A percentile compares a stretch with the other conserved stretches of the same genome.
Conservation (phyloP, 2,113 vertebrate species). For the Equus przewalskii region DNA sequence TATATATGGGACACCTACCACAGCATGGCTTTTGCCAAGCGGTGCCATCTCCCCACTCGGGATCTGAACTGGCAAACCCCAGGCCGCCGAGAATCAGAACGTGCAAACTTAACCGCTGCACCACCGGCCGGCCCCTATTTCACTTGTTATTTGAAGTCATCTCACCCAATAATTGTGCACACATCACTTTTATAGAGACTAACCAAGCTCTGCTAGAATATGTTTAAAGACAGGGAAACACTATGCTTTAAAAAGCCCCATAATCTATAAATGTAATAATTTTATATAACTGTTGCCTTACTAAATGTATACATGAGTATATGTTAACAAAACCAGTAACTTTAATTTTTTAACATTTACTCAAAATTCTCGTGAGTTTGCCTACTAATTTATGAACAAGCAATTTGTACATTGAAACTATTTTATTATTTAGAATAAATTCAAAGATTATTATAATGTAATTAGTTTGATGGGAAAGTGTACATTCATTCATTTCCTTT, state of each 20-base stretch:
- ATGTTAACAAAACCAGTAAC: neutral
- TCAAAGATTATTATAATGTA: neutral
- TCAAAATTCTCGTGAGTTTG: neutral
- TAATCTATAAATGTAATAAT: neutral
- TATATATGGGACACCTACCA: too few relatives aligned
- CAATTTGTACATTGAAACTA: neutral
- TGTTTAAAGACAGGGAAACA: neutral
- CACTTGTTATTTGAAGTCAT: neutral
- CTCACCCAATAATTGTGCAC: neutral
- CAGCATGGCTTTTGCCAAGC: too few relatives aligned
- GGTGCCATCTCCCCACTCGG: too few relatives aligned
- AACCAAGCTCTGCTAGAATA: neutral
- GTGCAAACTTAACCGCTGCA: too few relatives aligned
- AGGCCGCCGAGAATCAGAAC: too few relatives aligned
- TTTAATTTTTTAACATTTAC: neutral
- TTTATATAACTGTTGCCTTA: neutral
- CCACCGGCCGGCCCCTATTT: neutral
- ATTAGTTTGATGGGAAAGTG: neutral
- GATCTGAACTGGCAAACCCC: too few relatives aligned
- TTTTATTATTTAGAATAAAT: neutral
- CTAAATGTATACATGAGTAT: neutral
- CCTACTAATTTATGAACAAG: neutral
- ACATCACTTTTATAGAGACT: neutral
- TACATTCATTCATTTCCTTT: neutral
- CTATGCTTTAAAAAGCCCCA: neutral